A percentile compares a stretch with the other conserved stretches of the same genome.
Conservation (phyloP, 2,113 vertebrate genomes). For the Pseudonaja textilis region DNA sequence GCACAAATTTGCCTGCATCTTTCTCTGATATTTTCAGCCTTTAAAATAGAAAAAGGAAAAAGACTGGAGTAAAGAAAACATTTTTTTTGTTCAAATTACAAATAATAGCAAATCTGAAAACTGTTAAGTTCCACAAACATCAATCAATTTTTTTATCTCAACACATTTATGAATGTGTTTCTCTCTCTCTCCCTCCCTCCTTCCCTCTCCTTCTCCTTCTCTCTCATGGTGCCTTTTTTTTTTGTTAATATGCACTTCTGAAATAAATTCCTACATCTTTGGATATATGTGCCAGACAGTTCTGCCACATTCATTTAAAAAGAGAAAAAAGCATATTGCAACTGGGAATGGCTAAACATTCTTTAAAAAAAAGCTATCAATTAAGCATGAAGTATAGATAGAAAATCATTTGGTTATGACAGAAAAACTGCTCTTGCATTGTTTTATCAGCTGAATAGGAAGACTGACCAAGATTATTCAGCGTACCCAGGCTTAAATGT, state of each 20-base stretch:
- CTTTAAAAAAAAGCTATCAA: not conserved
- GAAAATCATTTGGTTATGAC: not conserved
- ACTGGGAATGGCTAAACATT: not conserved
- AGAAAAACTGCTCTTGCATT: not conserved
- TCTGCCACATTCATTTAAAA: not conserved
- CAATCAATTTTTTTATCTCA: not conserved
- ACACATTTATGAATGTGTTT: too few relatives aligned
- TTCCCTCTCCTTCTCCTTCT: too few relatives aligned
- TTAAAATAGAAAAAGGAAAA: constrained; percentile 42
- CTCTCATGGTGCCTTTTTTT: not conserved
- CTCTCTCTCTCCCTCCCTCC: too few relatives aligned
- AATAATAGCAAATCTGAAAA: constrained; percentile 3
- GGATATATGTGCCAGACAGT: not conserved
- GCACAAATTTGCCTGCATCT: constrained; percentile 63
- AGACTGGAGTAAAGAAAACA: not conserved
- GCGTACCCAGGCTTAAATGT: not conserved
- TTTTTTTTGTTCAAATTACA: not conserved
- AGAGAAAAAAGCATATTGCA: not conserved
- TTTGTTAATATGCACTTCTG: not conserved
- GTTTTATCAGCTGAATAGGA: not conserved
- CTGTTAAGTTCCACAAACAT: not conserved
- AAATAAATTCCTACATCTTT: not conserved
- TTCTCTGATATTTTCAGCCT: constrained; percentile 75
- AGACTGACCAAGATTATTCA: not conserved
- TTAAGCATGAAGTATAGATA: not conserved